These are phyloP conservation scores for Anthrax anthrax DNA, from an alignment of 2,888 invertebrate species.

Conservation along the genomic window DNA sequence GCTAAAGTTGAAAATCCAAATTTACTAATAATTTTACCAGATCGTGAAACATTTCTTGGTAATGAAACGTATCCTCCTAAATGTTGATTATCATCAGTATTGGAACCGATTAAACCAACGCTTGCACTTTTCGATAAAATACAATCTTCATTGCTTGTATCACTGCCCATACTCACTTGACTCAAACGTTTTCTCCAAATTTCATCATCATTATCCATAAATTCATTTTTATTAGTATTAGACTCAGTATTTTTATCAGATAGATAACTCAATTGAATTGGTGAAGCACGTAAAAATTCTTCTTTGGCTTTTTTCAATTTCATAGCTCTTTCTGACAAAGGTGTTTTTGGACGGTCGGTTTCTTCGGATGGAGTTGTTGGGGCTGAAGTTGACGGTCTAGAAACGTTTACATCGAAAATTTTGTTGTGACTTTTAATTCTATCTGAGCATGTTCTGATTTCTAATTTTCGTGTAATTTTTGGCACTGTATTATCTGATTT, in stretches of 20 bases:
- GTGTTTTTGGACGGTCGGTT: slow-evolving; percentile 22
- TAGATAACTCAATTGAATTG: slow-evolving; percentile 3
- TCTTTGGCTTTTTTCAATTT: slow-evolving; percentile 56
- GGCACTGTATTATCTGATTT: slow-evolving; percentile 28
- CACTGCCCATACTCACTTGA: slow-evolving; percentile 49
- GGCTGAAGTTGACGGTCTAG: slow-evolving; percentile 12
- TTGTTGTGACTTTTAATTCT: slow-evolving; percentile 20
- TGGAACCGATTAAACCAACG: slow-evolving; percentile 53
- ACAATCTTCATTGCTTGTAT: slow-evolving; percentile 38
- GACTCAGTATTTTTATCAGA: slow-evolving; percentile 15
- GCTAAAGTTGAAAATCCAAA: slow-evolving; percentile 42
- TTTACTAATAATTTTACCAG: slow-evolving; percentile 30
- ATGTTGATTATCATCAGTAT: slow-evolving; percentile 19
- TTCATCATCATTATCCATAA: slow-evolving; percentile 5
- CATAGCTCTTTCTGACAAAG: slow-evolving; percentile 38
- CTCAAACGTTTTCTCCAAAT: slow-evolving; percentile 33
- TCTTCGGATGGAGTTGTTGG: slow-evolving; percentile 18
- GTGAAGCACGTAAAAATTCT: slow-evolving; percentile 45
- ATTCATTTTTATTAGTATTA: slow-evolving; percentile 8
- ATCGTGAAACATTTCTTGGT: slow-evolving; percentile 32
- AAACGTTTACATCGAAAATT: no score
- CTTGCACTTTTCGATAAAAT: slow-evolving; percentile 56
- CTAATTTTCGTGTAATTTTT: slow-evolving; percentile 27
- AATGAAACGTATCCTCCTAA: slow-evolving; percentile 39
- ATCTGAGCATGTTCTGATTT: slow-evolving; percentile 22